These are phyloP conservation scores for Aricia agestis DNA, from an alignment of 1,140 invertebrate genomes.

Conservation along the genomic window DNA sequence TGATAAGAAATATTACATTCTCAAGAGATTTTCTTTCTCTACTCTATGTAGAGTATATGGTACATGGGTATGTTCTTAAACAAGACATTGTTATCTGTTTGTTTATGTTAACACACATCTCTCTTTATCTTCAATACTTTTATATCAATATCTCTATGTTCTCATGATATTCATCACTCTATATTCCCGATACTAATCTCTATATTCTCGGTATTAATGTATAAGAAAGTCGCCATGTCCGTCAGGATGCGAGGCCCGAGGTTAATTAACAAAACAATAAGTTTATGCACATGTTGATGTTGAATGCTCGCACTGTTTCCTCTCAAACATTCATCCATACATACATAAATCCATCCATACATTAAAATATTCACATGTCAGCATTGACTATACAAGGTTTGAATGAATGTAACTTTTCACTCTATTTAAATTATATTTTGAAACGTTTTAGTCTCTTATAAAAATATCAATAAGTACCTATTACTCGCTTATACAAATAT, in stretches of 20 bases:
- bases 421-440: no score
- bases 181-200: background rate
- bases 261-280: slow-evolving; percentile 67
- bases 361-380: background rate
- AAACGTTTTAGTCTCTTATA: no score
- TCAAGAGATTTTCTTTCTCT: no score
- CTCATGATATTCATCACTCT: background rate
- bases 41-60: no score
- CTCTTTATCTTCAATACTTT: background rate
- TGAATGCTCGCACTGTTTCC: slow-evolving; percentile 40
- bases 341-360: slow-evolving; percentile 10
- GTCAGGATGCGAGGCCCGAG: slow-evolving; percentile 50
- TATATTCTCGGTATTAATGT: background rate
- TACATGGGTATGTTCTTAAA: no score
- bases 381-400: no score
- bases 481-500: no score
- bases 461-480: no score
- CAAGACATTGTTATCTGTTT: no score
- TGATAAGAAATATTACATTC: no score
- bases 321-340: slow-evolving; percentile 20
- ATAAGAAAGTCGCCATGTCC: slow-evolving; percentile 6
- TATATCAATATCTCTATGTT: background rate
- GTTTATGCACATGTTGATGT: slow-evolving; percentile 42
- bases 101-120: background rate
- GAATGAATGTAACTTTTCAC: no score